phyloP scores from a whole-genome alignment of 2,797 vertebrate species.

The Margarornis squamiger region DNA sequence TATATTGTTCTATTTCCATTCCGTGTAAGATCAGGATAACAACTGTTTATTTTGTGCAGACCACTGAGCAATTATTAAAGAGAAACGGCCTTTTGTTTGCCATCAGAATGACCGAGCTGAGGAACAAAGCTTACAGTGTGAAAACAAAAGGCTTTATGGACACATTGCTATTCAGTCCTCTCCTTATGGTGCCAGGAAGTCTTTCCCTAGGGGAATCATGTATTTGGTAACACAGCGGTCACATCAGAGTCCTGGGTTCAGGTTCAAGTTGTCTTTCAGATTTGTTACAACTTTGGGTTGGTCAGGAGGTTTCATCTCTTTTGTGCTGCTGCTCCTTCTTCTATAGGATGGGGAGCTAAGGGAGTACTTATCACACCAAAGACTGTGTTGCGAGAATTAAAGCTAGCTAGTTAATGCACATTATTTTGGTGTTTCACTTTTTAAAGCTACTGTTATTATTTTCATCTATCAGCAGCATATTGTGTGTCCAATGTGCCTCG shows the following conservation, averaged over 20 bases:
- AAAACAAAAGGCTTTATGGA: neutral
- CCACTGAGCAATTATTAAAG: neutral
- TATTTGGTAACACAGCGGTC: neutral
- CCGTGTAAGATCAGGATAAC: neutral
- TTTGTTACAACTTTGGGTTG: neutral
- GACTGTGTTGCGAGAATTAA: neutral
- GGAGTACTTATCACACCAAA: neutral
- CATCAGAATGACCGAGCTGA: neutral
- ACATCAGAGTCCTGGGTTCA: neutral
- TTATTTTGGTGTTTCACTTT: neutral
- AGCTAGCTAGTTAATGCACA: neutral
- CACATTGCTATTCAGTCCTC: neutral
- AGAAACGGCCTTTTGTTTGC: neutral
- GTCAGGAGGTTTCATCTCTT: neutral
- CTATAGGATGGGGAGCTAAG: neutral
- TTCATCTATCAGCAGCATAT: neutral
- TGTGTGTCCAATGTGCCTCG: neutral
- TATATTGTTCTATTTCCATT: slow-evolving; percentile 27
- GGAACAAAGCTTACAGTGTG: neutral
- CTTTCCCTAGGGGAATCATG: neutral
- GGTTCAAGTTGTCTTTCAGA: neutral
- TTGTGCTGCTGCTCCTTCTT: neutral
- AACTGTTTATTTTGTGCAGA: slow-evolving; percentile 9
- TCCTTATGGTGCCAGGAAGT: neutral
- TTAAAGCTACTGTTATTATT: neutral